phyloP scores from a whole-genome alignment of 2,113 vertebrate genomes.

The Chaetorhynchus papuensis region DNA sequence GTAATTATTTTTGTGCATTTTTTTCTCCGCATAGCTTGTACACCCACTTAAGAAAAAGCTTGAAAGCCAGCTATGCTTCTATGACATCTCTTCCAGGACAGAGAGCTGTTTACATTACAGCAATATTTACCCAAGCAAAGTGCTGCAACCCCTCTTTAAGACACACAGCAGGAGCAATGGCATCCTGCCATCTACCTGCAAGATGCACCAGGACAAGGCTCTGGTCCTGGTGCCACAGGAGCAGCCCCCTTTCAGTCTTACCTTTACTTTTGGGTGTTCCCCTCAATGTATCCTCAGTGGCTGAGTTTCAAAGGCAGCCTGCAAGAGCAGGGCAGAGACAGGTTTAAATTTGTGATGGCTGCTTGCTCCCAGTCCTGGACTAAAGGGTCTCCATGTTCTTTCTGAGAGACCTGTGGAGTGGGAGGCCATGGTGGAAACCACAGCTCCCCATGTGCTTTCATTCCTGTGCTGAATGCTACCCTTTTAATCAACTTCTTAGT shows the following conservation, averaged over 20 bases:
- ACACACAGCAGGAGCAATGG: neutral
- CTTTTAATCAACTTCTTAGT: neutral
- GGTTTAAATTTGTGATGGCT: neutral
- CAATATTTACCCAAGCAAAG: neutral
- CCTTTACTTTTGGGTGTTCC: neutral
- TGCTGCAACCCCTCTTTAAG: neutral
- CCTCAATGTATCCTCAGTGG: fast-evolving
- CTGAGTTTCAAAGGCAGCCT: neutral
- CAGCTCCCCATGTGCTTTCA: neutral
- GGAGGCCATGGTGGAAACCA: neutral
- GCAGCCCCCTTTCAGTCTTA: neutral
- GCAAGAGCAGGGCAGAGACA: neutral
- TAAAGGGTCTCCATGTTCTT: neutral
- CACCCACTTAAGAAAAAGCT: neutral
- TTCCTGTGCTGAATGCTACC: neutral
- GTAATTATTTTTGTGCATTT: neutral
- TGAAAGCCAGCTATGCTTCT: neutral
- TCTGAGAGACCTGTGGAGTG: neutral
- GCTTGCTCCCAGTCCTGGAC: neutral
- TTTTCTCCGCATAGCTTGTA: constrained; percentile 1
- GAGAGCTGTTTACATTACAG: neutral
- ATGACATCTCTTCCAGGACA: neutral
- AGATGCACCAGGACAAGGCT: neutral
- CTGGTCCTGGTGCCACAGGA: neutral
- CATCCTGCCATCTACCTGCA: neutral